Base-by-base conservation (phyloP, 2,888 invertebrate species). In the Ctenicera cuprea region DNA sequence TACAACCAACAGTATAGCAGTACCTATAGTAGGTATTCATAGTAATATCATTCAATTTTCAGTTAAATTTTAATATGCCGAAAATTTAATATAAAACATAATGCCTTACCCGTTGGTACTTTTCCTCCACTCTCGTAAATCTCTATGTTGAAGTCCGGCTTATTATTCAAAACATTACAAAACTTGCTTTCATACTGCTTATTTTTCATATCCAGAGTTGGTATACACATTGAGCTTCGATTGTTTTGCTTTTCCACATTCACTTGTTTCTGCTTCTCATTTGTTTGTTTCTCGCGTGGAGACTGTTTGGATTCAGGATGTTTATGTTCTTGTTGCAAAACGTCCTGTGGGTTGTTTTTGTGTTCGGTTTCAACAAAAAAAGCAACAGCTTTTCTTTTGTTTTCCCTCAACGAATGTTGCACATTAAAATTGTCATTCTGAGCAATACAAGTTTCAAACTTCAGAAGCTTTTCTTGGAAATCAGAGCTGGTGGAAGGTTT, bases 191-290 rank as follows among this genome's bases (percentile, higher is more conserved):
- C 89, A 73, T 91, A 90, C 77, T 90, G 89, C 67, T 87, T 87
- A 75, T 89, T 90, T 78, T 89, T 90, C 33, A 89, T 85, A 75
- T 90, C 89, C 74, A 88, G 80, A 37, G 83, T 85, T 0, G 91
- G 91, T 80, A 92, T 91, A 82, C 90, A 90, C 87, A 91, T 91
- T 12, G 85, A 84, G 52, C 83, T 78, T 79, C 87, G 88, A 73
- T 86, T 79, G 86, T 87, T 79, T 88, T 87, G 45, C 66, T 74
- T 38, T 11, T 57, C 76, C 3, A 43, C 37, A 43, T 38, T 73
- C 11, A 33, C 18, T 20, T 70, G 63, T 33, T 73, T 71, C 4
- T 26, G 63, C 18, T 65, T 66, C 11, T 69, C 67, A 12, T 57
- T 33, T 0, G 20, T 18, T 12, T 14, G 50, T 22, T 61, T 70